Conservation (phyloP, 2,113 vertebrate genomes). For the Erythrolamprus reginae region DNA sequence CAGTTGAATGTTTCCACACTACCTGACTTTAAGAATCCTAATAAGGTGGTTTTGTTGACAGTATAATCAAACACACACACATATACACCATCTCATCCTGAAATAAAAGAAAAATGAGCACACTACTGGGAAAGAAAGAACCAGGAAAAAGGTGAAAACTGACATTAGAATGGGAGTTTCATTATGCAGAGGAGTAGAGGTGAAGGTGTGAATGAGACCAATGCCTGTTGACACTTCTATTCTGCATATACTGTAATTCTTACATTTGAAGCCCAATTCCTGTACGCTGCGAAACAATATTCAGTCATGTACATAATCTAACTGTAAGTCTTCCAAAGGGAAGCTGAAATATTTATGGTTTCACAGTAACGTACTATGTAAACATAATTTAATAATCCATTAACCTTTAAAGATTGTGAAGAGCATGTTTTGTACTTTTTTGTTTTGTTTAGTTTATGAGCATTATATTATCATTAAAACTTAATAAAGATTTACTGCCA, state of each 20-base stretch:
- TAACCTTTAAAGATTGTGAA: slow-evolving; percentile 27
- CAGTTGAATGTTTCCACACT: not conserved
- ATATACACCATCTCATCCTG: not conserved
- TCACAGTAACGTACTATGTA: slow-evolving; percentile 1
- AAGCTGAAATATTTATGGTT: slow-evolving; percentile 20
- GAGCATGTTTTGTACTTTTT: slow-evolving; percentile 1
- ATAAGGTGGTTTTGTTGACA: not conserved
- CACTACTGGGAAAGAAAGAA: not conserved
- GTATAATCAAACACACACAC: not conserved
- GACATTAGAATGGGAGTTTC: not conserved
- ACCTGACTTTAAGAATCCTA: not conserved
- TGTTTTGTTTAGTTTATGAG: slow-evolving; percentile 4
- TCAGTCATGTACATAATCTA: not conserved
- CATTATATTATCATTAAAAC: slow-evolving; percentile 37
- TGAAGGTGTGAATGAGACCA: not conserved
- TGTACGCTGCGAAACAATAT: not conserved
- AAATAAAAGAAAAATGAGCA: not conserved
- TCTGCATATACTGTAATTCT: not conserved
- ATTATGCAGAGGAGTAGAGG: not conserved
- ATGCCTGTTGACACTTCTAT: not conserved
- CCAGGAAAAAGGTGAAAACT: not conserved
- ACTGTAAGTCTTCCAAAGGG: slow-evolving; percentile 4
- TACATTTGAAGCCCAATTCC: not conserved
- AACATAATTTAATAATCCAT: slow-evolving; percentile 28
- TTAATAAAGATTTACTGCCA: slow-evolving; percentile 63